A percentile compares a stretch with the other conserved stretches of the same genome.
phyloP scores from a whole-genome alignment of 2,113 vertebrate genomes.

The Tetrax tetrax region DNA sequence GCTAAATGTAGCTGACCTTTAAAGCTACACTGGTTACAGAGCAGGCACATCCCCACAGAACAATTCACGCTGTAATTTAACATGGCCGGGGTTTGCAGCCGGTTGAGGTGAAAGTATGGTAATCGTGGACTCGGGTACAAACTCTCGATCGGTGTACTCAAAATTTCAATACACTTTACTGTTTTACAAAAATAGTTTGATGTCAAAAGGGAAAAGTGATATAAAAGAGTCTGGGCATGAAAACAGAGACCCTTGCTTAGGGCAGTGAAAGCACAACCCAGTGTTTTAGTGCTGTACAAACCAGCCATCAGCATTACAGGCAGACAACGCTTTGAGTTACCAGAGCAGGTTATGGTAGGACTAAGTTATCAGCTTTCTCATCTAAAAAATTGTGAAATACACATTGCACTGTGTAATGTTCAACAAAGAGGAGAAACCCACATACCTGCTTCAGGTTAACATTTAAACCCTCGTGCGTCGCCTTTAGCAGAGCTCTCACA shows the following conservation, averaged over 20 bases:
- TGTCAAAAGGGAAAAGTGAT: background rate
- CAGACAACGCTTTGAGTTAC: background rate
- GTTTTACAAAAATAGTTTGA: background rate
- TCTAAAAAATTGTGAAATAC: background rate
- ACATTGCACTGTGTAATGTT: too few species aligned
- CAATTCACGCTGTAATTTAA: background rate
- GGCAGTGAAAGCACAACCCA: background rate
- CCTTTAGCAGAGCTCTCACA: slow-evolving; percentile 89
- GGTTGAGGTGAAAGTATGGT: background rate
- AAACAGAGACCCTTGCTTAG: background rate
- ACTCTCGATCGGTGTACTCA: background rate
- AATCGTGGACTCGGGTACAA: background rate
- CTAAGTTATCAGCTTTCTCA: background rate
- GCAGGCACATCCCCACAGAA: background rate
- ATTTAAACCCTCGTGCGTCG: slow-evolving; percentile 91
- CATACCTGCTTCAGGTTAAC: slow-evolving; percentile 91
- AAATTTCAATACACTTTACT: background rate
- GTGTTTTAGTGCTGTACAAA: background rate
- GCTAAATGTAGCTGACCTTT: background rate
- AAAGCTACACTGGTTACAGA: background rate
- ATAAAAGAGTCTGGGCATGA: background rate
- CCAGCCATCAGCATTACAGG: background rate
- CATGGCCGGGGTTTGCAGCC: background rate
- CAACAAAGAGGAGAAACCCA: background rate
- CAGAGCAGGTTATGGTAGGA: fast-evolving